phyloP scores from a whole-genome alignment of 2,113 vertebrate species.

The Apaloderma vittatum region DNA sequence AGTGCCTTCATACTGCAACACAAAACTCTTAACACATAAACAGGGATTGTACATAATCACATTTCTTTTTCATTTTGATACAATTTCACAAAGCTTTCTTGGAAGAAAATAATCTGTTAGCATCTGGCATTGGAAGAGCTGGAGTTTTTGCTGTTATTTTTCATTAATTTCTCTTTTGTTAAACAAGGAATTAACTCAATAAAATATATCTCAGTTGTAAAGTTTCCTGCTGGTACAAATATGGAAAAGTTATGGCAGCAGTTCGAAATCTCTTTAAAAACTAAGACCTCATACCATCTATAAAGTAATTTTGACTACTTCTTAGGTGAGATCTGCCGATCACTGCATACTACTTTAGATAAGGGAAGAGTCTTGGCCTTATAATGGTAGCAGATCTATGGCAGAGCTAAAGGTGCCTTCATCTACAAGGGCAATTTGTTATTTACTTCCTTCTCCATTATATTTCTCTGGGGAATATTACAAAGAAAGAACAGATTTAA shows the following conservation, averaged over 20 bases:
- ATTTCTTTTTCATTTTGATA: conserved; percentile 25
- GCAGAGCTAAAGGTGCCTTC: neutral
- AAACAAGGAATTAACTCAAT: conserved; percentile 48
- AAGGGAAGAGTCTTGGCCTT: neutral
- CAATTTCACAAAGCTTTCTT: neutral
- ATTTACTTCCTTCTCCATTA: neutral
- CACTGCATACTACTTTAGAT: neutral
- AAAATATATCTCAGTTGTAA: neutral
- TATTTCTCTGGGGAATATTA: neutral
- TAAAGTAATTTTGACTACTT: neutral
- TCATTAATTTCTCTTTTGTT: conserved; percentile 14
- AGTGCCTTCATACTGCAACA: neutral
- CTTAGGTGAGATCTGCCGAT: neutral
- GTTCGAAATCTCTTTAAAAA: conserved; percentile 42
- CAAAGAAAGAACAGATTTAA: neutral
- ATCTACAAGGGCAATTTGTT: neutral
- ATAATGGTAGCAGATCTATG: neutral
- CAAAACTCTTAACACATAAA: neutral
- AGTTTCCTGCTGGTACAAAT: conserved; percentile 21
- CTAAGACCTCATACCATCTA: conserved; percentile 23
- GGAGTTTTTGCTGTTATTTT: conserved; percentile 1
- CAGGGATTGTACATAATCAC: neutral
- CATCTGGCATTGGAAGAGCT: neutral
- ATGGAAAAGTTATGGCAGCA: conserved; percentile 24
- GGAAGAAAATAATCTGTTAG: neutral